Evolutionary conservation across 2,113 vertebrate genomes (phyloP).

Genomic region (Chrysochloris asiatica): DNA sequence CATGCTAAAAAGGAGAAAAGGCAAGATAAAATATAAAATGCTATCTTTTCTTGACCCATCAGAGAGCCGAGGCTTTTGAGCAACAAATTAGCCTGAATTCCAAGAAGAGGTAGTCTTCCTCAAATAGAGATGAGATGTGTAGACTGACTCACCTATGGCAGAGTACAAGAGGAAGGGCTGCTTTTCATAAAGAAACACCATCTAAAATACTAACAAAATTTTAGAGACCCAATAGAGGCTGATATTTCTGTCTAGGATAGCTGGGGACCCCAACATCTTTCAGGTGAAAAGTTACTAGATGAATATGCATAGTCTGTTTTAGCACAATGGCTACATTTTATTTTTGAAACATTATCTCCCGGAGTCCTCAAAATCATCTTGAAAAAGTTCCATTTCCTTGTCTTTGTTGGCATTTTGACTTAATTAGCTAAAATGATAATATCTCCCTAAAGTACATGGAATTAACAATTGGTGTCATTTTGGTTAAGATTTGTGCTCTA

Average conservation of each 20-base stretch:
- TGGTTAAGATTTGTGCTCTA: constrained; percentile 32
- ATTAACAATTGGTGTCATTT: constrained; percentile 66
- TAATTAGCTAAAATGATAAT: constrained; percentile 78
- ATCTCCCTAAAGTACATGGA: constrained; percentile 60
- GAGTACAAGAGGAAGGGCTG: not conserved
- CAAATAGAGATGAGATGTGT: not conserved
- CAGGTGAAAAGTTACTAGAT: not conserved
- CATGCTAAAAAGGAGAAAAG: not conserved
- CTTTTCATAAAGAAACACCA: not conserved
- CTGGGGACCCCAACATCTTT: not conserved
- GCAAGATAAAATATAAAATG: not conserved
- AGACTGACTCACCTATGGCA: not conserved
- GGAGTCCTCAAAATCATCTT: constrained; percentile 57
- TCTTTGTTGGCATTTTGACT: constrained; percentile 80
- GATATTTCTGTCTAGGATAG: not conserved
- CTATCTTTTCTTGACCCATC: constrained; percentile 1
- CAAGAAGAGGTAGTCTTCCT: not conserved
- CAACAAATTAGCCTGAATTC: not conserved
- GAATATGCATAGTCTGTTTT: not conserved
- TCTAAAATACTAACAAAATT: not conserved
- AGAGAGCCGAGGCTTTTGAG: not conserved
- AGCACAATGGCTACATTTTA: constrained; percentile 41
- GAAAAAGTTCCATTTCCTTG: constrained; percentile 67
- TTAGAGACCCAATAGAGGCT: not conserved
- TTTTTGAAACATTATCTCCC: constrained; percentile 58